Percentiles rank a stretch among this genome's conserved stretches.
These are phyloP conservation scores for Teleiodes luculella DNA, from an alignment of 2,888 invertebrate species.

Conservation along the genomic window DNA sequence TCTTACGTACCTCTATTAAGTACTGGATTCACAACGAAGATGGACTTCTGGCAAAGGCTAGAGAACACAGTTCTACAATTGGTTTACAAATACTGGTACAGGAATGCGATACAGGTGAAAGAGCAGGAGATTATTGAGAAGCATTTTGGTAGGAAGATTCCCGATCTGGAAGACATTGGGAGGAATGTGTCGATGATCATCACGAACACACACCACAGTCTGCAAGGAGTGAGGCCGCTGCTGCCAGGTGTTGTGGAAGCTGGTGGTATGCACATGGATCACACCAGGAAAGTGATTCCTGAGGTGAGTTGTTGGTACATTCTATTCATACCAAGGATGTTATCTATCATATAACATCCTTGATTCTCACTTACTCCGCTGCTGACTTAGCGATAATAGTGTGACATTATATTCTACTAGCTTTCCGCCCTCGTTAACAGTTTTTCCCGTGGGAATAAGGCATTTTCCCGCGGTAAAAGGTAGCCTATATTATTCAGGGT, in stretches of 20 bases:
- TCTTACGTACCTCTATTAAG: slow-evolving; percentile 76
- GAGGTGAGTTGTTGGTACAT: slow-evolving; percentile 47
- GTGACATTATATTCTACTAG: no score
- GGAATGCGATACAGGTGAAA: slow-evolving; percentile 47
- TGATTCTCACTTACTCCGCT: no score
- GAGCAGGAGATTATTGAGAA: slow-evolving; percentile 61
- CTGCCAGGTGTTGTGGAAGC: slow-evolving; percentile 80
- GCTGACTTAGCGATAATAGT: no score
- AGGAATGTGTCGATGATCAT: slow-evolving; percentile 75
- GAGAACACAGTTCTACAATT: slow-evolving; percentile 51
- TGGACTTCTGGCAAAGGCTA: slow-evolving; percentile 73
- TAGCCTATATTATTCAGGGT: no score
- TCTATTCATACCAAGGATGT: no score
- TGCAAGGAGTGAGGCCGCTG: slow-evolving; percentile 77
- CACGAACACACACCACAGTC: slow-evolving; percentile 80
- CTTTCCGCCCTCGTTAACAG: no score
- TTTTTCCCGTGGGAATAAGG: no score
- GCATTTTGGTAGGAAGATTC: slow-evolving; percentile 65
- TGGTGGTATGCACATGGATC: slow-evolving; percentile 79
- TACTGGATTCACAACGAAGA: slow-evolving; percentile 60
- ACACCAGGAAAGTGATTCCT: slow-evolving; percentile 60
- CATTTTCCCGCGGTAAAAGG: no score
- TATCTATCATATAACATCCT: no score
- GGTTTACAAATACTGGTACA: slow-evolving; percentile 53
- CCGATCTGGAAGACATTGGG: slow-evolving; percentile 71